Conservation (phyloP, 2,797 vertebrate species). For the Artibeus jamaicensis region DNA sequence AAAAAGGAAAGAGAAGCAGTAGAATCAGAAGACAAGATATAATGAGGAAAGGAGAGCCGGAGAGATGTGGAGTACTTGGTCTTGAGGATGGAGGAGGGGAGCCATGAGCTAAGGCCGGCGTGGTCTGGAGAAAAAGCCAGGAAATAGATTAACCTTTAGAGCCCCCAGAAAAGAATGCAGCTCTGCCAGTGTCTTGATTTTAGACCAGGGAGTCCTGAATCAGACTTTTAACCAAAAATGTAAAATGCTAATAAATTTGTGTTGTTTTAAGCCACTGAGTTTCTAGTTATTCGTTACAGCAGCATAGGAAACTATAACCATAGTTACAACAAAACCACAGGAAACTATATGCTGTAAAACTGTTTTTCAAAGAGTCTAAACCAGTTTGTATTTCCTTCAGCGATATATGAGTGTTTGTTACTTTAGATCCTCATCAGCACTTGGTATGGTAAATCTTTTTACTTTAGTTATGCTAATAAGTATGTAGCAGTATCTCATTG, state of each 20-base stretch:
- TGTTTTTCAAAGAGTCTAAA: slow-evolving; percentile 24
- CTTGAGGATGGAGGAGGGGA: neutral
- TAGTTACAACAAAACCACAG: neutral
- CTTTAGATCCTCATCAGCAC: neutral
- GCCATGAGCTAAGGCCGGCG: neutral
- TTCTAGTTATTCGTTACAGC: neutral
- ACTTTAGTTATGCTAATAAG: neutral
- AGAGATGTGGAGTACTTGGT: neutral
- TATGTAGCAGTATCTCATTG: neutral
- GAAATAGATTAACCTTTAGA: neutral
- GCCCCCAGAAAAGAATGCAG: neutral
- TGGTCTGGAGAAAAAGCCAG: neutral
- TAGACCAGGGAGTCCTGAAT: neutral
- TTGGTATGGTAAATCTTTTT: neutral
- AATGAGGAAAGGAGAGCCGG: neutral
- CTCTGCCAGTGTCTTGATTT: neutral
- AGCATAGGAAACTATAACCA: neutral
- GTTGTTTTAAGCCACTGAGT: slow-evolving; percentile 7
- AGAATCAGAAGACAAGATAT: neutral
- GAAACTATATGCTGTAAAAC: neutral
- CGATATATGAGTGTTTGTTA: neutral
- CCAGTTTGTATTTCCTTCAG: neutral
- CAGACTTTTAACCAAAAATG: neutral
- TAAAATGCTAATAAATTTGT: neutral
- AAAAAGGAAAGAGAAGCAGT: neutral